Base-by-base conservation (phyloP, 2,113 vertebrate genomes). In the Heterocephalus glaber region DNA sequence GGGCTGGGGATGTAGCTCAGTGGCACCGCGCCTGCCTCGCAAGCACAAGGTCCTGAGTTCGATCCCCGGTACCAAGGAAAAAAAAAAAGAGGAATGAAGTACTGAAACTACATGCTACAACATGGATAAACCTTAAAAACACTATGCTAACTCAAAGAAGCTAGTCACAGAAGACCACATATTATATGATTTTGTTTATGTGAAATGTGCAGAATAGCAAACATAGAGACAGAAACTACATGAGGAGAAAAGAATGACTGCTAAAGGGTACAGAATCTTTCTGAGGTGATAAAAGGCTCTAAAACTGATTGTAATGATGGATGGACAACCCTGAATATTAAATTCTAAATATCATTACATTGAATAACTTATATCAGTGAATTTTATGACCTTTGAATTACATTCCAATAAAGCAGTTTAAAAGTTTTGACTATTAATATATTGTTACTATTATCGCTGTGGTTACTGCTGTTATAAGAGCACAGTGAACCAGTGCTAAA, bases 281-380 rank as follows among this genome's bases (percentile, higher is more conserved):
- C 13, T 60, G 41, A 68, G 7, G 35, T 86, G 28, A 89, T 61
- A 80, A 90, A 90, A 89, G 65, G 17, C 49, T 85, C 63, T 88
- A 91, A 88, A 88, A 91, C 72, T 93, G 47, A 84, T 88, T 95
- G 56, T 90, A 41, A 5, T 74, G 33, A 92, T 66, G 9, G 65
- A n/a, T n/a, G 16, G 5, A 81, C 26, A 76, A 88, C 30, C 63
- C 17, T 66, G 35, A 52, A 74, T 66, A 90, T 35, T 52, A 61
- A 76, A n/a, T 88, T 63, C 81, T 86, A 82, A 94, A 89, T 80
- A 68, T 63, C 22, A 77, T 24, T 80, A 52, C n/a, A 72, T 38
- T 84, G 33, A 6, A 49, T 35, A 38, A 74, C 72, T 56, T 60
- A 49, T 35, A 65, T 41, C 11, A 44, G 44, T 61, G 80, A 82